These are phyloP conservation scores for Lindbergichthys nudifrons DNA, from an alignment of 2,797 vertebrate genomes.

Conservation along the genomic window DNA sequence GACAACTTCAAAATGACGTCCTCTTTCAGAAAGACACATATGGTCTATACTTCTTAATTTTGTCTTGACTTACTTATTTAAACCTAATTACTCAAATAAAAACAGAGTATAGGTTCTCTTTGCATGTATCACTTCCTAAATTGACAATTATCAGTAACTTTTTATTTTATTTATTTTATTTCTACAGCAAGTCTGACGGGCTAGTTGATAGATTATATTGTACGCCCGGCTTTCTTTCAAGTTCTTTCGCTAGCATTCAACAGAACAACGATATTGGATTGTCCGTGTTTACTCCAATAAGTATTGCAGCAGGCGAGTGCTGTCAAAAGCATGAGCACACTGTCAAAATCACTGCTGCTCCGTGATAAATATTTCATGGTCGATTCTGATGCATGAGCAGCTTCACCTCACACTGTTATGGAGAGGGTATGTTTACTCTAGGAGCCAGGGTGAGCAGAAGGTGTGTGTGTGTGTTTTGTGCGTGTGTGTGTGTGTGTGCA, in stretches of 20 bases:
- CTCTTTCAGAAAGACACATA: too few relatives aligned
- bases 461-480: slow-evolving; percentile 36
- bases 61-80: too few relatives aligned
- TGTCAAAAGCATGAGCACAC: slow-evolving; percentile 83
- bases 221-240: slow-evolving; percentile 47
- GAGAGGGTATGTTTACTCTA: slow-evolving; percentile 76
- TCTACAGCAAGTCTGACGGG: slow-evolving; percentile 8
- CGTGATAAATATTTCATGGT: slow-evolving; percentile 85
- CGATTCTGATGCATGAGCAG: slow-evolving; percentile 81
- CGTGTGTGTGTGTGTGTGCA: slow-evolving; percentile 3
- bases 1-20: too few relatives aligned
- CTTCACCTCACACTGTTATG: slow-evolving; percentile 80
- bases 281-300: slow-evolving; percentile 77
- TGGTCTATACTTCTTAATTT: too few relatives aligned
- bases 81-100: too few relatives aligned
- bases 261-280: slow-evolving; percentile 74
- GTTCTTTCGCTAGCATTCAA: slow-evolving; percentile 60
- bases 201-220: slow-evolving; percentile 56
- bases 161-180: neutral
- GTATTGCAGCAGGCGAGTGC: slow-evolving; percentile 74
- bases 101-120: too few relatives aligned
- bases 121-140: too few relatives aligned
- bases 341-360: slow-evolving; percentile 83
- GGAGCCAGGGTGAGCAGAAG: slow-evolving; percentile 55
- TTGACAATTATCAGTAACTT: neutral